Evolutionary conservation across 2,888 invertebrate genomes (phyloP), one percentile per base, ranked within the genome.

Genomic region (Diarsia dahlii): DNA sequence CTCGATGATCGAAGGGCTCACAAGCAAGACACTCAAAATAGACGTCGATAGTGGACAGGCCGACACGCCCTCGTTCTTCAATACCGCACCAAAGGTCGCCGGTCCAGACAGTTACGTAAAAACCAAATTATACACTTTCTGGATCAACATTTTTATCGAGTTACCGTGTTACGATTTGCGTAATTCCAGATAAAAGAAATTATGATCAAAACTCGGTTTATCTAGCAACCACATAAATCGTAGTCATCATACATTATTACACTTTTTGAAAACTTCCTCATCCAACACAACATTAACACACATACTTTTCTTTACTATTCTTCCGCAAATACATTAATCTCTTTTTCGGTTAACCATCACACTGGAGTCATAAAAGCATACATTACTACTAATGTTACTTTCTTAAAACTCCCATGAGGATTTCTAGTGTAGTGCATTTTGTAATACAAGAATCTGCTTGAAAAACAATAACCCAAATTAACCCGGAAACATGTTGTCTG

Each of bases 401-500:
- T 13, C 39, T 52, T 67, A 74, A 71, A 62, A 34, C 79, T 78
- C 66, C 58, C 65, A 54, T 73, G 76, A 83, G 56, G 15, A 70
- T 67, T 60, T 60, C 46, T 72, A 64, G 73, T 46, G 65, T 71
- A 78, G 78, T 69, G 48, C 63, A n/a, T 68, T 52, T 74, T 71
- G 78, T 83, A 86, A 88, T 81, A 80, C 77, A 85, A 87, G 85
- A 82, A 81, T 78, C 66, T 85, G 87, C 80, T 79, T 86, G 82
- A 87, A 84, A 84, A 89, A 90, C 87, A 90, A 91, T 91, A 90
- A 91, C 92, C 92, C 73, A 92, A 89, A 93, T 92, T 89, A 87
- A 91, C 91, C 90, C 92, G 94, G 93, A 94, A 93, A 89, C 87
- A 76, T 76, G 82, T 83, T 88, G 87, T 85, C 86, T 86, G 81